Evolutionary conservation across 37 sponge, comb jelly and placozoan species (phyloP).

Genomic region (Ianthella basta): DNA sequence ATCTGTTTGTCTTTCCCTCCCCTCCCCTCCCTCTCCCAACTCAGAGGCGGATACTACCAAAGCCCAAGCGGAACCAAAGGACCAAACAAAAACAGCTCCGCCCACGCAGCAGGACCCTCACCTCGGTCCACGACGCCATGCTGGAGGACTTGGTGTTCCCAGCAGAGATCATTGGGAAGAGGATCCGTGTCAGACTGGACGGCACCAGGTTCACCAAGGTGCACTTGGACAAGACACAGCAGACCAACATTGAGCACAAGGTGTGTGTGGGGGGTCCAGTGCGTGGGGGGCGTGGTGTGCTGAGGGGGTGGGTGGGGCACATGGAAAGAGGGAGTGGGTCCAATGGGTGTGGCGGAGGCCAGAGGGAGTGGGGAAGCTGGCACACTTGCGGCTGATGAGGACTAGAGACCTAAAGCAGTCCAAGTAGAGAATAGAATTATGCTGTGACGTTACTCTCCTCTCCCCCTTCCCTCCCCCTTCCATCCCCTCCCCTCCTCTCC

Average conservation of each 20-base stretch:
- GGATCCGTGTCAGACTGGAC: constrained; percentile 89
- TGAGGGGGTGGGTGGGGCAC: too few relatives aligned
- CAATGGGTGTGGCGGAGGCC: too few relatives aligned
- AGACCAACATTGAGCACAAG: constrained; percentile 93
- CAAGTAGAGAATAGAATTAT: too few relatives aligned
- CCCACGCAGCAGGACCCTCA: constrained; percentile 96
- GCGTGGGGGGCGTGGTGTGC: too few relatives aligned
- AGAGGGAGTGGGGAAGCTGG: too few relatives aligned
- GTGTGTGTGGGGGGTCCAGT: constrained; percentile 49
- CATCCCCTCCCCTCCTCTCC: not conserved
- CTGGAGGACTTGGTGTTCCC: constrained; percentile 96
- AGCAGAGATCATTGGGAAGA: constrained; percentile 94
- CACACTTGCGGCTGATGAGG: too few relatives aligned
- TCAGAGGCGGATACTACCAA: constrained; percentile 83
- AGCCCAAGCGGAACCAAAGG: constrained; percentile 87
- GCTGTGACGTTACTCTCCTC: too few relatives aligned
- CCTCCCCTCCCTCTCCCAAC: too few relatives aligned
- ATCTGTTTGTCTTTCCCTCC: too few relatives aligned
- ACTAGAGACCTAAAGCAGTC: too few relatives aligned
- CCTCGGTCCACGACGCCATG: constrained; percentile 94
- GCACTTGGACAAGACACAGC: constrained; percentile 88
- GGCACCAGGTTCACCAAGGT: constrained; percentile 92
- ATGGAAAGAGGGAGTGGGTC: too few relatives aligned
- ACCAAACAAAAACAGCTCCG: constrained; percentile 89
- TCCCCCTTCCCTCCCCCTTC: not conserved